Conservation (phyloP, 2,113 vertebrate species). For the Elgaria multicarinata region DNA sequence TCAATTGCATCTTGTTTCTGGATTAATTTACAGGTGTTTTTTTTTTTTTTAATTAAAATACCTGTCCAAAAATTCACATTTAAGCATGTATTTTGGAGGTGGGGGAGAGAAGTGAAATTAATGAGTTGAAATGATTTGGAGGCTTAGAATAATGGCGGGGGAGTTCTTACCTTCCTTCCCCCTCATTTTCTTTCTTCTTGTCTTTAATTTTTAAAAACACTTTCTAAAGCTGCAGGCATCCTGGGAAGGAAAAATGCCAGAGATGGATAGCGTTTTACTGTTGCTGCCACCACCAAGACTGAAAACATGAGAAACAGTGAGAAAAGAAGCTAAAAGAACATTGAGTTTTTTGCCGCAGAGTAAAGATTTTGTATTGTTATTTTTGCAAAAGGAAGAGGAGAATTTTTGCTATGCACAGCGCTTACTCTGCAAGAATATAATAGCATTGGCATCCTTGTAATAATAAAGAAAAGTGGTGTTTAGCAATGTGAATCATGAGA, state of each 20-base stretch:
- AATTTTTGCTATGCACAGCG: constrained; percentile 33
- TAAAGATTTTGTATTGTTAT: constrained; percentile 40
- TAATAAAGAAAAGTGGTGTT: constrained; percentile 52
- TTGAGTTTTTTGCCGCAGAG: constrained; percentile 22
- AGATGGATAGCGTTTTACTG: neutral
- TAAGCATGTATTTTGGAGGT: too few relatives aligned
- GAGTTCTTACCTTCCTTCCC: too few relatives aligned
- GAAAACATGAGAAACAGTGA: accelerated
- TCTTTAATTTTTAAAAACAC: neutral
- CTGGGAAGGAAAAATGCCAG: neutral
- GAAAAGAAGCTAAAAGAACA: constrained; percentile 10
- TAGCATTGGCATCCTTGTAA: constrained; percentile 38
- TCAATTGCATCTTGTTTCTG: too few relatives aligned
- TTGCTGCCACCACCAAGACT: neutral
- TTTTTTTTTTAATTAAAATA: too few relatives aligned
- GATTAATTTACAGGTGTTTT: too few relatives aligned
- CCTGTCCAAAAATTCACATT: too few relatives aligned
- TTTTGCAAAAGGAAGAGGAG: constrained; percentile 44
- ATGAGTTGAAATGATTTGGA: too few relatives aligned
- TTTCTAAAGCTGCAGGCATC: neutral
- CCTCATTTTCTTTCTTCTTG: neutral
- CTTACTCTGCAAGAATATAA: constrained; percentile 49
- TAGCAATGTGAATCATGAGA: constrained; percentile 66
- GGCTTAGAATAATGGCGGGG: too few relatives aligned
- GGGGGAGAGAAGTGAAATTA: too few relatives aligned